phyloP scores from a whole-genome alignment of 1,140 invertebrate species.

The Drosophila nikananu region DNA sequence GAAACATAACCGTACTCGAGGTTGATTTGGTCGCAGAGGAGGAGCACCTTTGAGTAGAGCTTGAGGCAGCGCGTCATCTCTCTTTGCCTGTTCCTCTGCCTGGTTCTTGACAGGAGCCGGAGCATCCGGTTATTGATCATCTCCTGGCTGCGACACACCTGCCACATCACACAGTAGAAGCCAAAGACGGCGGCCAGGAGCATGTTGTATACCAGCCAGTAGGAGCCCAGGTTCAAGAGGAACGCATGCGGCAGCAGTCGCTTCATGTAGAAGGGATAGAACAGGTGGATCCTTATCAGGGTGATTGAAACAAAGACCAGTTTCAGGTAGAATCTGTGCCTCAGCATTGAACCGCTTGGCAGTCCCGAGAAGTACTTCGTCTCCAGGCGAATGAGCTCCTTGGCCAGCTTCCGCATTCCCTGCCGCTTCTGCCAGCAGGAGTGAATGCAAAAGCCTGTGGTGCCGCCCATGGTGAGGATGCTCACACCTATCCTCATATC shows the following conservation, averaged over 20 bases:
- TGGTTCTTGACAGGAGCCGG: background rate
- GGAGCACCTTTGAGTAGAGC: slow-evolving; percentile 16
- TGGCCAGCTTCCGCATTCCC: slow-evolving; percentile 1
- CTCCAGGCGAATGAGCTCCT: slow-evolving; percentile 20
- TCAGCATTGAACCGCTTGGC: slow-evolving; percentile 1
- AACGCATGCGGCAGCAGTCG: background rate
- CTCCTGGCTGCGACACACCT: slow-evolving; percentile 34
- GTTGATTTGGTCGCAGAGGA: background rate
- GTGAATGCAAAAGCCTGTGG: background rate
- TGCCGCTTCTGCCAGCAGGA: slow-evolving; percentile 34
- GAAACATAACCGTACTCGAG: slow-evolving; percentile 7
- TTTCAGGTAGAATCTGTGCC: slow-evolving; percentile 12
- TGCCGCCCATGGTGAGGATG: slow-evolving; percentile 21
- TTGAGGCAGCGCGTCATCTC: slow-evolving; percentile 2
- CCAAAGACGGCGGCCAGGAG: slow-evolving; percentile 22
- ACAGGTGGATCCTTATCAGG: slow-evolving; percentile 19
- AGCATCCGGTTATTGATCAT: slow-evolving; percentile 22
- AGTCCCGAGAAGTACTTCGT: background rate
- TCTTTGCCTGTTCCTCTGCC: background rate
- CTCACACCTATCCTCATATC: slow-evolving; percentile 23
- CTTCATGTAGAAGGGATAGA: slow-evolving; percentile 42
- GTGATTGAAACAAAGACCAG: slow-evolving; percentile 21
- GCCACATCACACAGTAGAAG: slow-evolving; percentile 38
- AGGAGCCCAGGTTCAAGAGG: slow-evolving; percentile 19
- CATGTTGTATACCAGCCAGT: slow-evolving; percentile 42